A percentile compares a stretch with the other conserved stretches of the same genome.
phyloP scores from a whole-genome alignment of 2,113 vertebrate genomes.

The Camelus dromedarius region DNA sequence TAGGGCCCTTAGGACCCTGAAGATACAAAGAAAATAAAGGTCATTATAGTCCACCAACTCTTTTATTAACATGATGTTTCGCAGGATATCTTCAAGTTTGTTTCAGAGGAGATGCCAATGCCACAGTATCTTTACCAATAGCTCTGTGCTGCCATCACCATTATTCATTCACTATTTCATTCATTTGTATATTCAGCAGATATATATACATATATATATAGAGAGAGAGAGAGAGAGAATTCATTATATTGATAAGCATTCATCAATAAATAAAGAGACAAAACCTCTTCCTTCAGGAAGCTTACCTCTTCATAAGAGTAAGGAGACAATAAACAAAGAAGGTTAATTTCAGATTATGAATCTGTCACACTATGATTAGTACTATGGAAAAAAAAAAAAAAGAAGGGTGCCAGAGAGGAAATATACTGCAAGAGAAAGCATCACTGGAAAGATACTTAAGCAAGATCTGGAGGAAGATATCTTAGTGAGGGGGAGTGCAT shows the following conservation, averaged over 20 bases:
- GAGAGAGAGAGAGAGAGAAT: too few species aligned
- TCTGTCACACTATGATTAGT: not conserved
- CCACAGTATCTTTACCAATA: not conserved
- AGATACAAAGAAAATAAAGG: not conserved
- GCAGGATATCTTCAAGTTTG: not conserved
- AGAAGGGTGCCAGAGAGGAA: not conserved
- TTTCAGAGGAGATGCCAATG: not conserved
- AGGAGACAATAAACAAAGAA: not conserved
- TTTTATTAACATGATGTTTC: not conserved
- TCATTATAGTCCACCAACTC: not conserved
- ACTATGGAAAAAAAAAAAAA: not conserved
- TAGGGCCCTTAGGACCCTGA: not conserved
- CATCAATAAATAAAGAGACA: not conserved
- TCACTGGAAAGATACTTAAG: not conserved
- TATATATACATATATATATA: not conserved
- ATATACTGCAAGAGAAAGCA: not conserved
- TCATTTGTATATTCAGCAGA: not conserved
- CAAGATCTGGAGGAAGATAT: not conserved
- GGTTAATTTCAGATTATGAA: not conserved
- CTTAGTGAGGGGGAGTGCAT: not conserved
- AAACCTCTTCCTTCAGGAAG: not conserved
- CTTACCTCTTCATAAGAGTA: not conserved
- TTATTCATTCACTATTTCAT: not conserved
- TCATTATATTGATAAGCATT: not conserved
- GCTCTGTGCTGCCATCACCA: not conserved